These are phyloP conservation scores for Epicampocera succincta DNA, from an alignment of 2,888 invertebrate species.

Conservation along the genomic window DNA sequence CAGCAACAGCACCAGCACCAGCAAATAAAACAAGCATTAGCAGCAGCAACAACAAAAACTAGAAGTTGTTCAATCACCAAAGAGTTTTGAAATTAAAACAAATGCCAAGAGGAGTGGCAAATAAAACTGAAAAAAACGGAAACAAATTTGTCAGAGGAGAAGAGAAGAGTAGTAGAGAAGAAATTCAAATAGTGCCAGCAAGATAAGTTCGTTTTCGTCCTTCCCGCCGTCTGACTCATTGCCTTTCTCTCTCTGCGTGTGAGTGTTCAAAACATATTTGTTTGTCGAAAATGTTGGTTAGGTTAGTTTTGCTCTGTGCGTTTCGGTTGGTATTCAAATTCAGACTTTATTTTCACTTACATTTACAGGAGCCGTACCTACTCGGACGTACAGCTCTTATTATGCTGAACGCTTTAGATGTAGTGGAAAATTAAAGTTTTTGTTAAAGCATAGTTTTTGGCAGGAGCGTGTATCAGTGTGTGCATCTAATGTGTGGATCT, in stretches of 20 bases:
- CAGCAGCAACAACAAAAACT: conserved; percentile 35
- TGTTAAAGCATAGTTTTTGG: conserved; percentile 50
- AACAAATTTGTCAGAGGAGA: background rate
- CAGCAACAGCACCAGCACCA: conserved; percentile 43
- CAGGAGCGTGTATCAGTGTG: background rate
- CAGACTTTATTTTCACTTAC: conserved; percentile 42
- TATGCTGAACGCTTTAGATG: background rate
- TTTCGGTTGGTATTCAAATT: conserved; percentile 54
- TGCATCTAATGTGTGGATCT: background rate
- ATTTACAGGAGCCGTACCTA: conserved; percentile 3
- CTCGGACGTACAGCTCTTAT: conserved; percentile 6
- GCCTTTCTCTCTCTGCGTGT: background rate
- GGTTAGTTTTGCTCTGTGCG: conserved; percentile 20
- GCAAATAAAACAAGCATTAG: conserved; percentile 31
- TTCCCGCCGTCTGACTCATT: background rate
- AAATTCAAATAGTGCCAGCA: conserved; percentile 46
- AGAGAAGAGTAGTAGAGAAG: conserved; percentile 4
- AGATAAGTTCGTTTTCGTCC: conserved; percentile 30
- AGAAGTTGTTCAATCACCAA: conserved; percentile 55
- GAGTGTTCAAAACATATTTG: background rate
- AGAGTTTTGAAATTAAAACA: conserved; percentile 57
- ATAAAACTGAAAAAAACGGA: background rate
- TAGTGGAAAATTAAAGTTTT: conserved; percentile 36
- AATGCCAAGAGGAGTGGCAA: conserved; percentile 34
- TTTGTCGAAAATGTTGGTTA: no score